Evolutionary conservation across 1,140 invertebrate genomes (phyloP), one percentile per base, ranked within the genome.

Genomic region (Thaumetopoea pityocampa): DNA sequence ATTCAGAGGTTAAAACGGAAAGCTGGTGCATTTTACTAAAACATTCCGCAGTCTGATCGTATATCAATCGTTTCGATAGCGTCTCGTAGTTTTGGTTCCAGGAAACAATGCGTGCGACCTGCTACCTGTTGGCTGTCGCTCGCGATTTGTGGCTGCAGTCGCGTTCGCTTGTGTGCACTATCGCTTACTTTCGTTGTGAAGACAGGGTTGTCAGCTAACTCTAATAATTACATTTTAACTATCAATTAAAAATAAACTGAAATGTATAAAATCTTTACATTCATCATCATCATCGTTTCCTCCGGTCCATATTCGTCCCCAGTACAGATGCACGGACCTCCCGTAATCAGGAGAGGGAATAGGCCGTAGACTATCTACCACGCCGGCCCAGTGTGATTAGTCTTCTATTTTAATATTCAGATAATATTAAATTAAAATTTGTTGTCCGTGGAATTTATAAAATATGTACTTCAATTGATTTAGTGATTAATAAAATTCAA

Each of bases 11-110:
- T 65, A 67, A 63, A 55, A 63, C 60, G 55, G 58, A 63, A 56
- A 50, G 62, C 51, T 54, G 52, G 52, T 73, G 73, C 62, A 73
- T 73, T 77, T 61, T 61, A 56, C 59, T 67, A 60, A 69, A 70
- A 69, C 67, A 67, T 70, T 66, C 47, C 29, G 29, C 22, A 42
- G 51, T 26, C 56, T 63, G 70, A 72, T 72, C 72, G 76, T 80
- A 77, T 80, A 80, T 80, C 76, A 80, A 68, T 68, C 71, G 61
- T 24, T 51, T 62, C 61, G 72, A 72, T 78, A 67, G 52, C 48
- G 63, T 58, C 52, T 45, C 49, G 38, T 43, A 48, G 52, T 40
- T 55, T 67, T 45, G 64, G 43, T 73, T 69, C 66, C 55, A 51
- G 62, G 68, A 70, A 77, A 68, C 67, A 67, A 69, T 73, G 71